Conservation (phyloP, 2,888 invertebrate species). For the Lochmaea crataegi region DNA sequence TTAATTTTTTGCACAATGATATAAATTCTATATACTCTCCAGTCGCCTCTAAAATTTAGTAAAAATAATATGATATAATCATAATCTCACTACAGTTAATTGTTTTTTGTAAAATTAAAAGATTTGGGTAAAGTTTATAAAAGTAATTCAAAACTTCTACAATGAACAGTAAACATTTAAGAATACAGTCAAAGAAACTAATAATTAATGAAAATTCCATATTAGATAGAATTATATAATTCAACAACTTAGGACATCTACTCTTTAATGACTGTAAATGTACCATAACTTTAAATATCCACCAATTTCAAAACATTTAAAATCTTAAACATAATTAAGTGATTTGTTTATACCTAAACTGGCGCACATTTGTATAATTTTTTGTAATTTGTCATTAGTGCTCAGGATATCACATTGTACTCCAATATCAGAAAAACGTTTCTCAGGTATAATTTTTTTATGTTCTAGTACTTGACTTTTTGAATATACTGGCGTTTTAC, state of each 20-base stretch:
- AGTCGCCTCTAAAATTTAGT: not conserved
- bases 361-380: slow-evolving; percentile 14
- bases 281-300: too few species aligned
- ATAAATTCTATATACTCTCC: not conserved
- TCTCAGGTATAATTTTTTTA: slow-evolving; percentile 1
- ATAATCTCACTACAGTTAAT: not conserved
- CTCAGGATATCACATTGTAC: slow-evolving; percentile 27
- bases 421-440: slow-evolving; percentile 7
- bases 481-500: not conserved
- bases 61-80: not conserved
- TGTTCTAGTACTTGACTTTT: not conserved
- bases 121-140: too few species aligned
- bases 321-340: not conserved
- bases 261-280: too few species aligned
- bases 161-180: too few species aligned
- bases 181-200: too few species aligned
- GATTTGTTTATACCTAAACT: not conserved
- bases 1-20: not conserved
- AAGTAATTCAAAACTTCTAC: too few species aligned
- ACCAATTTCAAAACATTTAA: not conserved
- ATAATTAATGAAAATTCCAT: too few species aligned
- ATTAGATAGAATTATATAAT: too few species aligned
- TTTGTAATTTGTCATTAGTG: not conserved
- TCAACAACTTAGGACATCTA: too few species aligned
- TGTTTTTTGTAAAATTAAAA: too few species aligned